Evolutionary conservation across 2,797 vertebrate species (phyloP), one percentile per base, ranked within the genome.

Genomic region (Amblyopsis hoosieri): DNA sequence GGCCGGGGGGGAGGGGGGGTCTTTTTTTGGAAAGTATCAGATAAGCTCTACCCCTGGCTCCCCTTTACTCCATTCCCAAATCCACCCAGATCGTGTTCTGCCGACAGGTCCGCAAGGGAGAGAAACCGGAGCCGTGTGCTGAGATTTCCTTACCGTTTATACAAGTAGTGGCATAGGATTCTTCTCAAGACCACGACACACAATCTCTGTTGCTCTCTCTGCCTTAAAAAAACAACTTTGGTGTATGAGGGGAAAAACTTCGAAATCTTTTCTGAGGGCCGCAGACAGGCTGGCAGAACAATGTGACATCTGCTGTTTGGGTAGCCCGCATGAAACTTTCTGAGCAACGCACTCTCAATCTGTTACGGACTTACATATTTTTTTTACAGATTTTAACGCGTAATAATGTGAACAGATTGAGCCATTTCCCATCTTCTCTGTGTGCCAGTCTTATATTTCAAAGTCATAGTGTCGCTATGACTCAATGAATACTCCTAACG

Each of bases 131-230:
- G 88, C 91, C 88, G 75, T 73, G 72, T 78, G 74, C 85, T 75
- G 85, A 90, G 95, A 96, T 96, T 94, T 90, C 88, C 90, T 99
- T 97, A 95, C 96, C 93, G 92, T 97, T 96, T 95, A 96, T 93
- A 96, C 94, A 96, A 95, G 95, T 93, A 93, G 92, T 85, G 90
- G 95, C 95, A 93, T 92, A 94, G 94, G 94, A 96, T 95, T 93
- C 92, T 91, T 95, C 94, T 95, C 94, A 97, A 94, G 94, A 93
- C 94, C 91, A 84, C 85, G 94, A 95, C 93, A 95, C 87, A 95
- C 92, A 94, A 96, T 95, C 94, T 93, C 91, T 91, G 94, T 93
- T 89, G 93, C 90, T 94, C 91, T 93, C 85, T 90, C 87, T 59
- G 65, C 87, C 84, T 92, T 89, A 89, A 93, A 92, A 91, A 71